Percentiles rank a stretch among this genome's conserved stretches.
Evolutionary conservation across 2,113 vertebrate species (phyloP).

Genomic region (Aspidoscelis tigris): DNA sequence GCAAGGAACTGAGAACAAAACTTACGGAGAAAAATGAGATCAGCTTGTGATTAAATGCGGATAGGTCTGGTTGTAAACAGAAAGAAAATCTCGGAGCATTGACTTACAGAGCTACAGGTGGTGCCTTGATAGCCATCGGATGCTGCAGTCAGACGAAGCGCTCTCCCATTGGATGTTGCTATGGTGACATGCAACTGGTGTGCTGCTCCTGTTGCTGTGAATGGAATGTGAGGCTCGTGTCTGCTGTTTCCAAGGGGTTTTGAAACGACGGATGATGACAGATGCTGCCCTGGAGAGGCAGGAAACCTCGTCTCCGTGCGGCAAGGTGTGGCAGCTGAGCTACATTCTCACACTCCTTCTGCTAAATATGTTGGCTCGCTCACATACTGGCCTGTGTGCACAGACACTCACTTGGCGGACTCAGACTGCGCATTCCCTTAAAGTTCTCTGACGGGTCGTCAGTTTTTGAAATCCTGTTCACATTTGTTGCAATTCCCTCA

Average conservation of each 20-base stretch:
- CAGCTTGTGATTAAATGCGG: neutral
- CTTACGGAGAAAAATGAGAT: neutral
- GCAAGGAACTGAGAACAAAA: neutral
- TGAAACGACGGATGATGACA: neutral
- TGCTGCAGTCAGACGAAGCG: neutral
- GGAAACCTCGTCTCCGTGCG: neutral
- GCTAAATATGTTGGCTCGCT: neutral
- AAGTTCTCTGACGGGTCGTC: too few species aligned
- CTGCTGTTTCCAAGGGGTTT: conserved; percentile 11
- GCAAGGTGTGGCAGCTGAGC: neutral
- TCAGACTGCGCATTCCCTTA: too few species aligned
- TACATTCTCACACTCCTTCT: too few species aligned
- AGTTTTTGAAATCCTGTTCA: neutral
- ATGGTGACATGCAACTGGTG: conserved; percentile 28
- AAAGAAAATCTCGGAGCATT: neutral
- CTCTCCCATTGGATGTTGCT: conserved; percentile 37
- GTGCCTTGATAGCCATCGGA: conserved; percentile 19
- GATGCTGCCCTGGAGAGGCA: neutral
- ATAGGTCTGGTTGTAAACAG: neutral
- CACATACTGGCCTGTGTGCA: neutral
- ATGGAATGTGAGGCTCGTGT: neutral
- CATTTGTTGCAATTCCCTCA: too few species aligned
- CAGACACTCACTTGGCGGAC: neutral
- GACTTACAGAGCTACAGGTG: conserved; percentile 31
- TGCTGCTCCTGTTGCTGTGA: conserved; percentile 24